Percentiles rank a stretch among this genome's conserved stretches.
phyloP scores from a whole-genome alignment of 2,797 vertebrate species.

The Galaxias olidus region DNA sequence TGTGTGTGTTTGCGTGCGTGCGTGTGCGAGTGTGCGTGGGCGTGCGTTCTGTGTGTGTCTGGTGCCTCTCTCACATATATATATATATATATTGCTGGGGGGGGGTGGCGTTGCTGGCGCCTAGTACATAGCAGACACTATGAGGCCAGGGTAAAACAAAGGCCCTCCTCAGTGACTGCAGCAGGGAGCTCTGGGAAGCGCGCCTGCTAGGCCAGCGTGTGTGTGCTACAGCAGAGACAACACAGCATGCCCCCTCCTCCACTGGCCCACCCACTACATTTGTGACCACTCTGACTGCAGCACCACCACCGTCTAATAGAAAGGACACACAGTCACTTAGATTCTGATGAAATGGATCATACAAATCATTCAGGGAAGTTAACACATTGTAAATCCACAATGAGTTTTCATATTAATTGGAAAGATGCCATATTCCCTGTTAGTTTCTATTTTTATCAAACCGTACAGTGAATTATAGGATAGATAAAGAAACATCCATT shows the following conservation, averaged over 20 bases:
- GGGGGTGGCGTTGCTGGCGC: conserved; percentile 40
- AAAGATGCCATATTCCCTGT: too few relatives aligned
- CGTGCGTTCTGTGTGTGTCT: conserved; percentile 23
- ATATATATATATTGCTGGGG: conserved; percentile 49
- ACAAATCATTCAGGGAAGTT: too few relatives aligned
- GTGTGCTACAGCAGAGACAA: conserved; percentile 38
- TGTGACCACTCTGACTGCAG: too few relatives aligned
- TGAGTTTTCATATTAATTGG: too few relatives aligned
- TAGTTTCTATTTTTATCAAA: too few relatives aligned
- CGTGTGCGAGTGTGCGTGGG: background rate
- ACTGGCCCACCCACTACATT: background rate
- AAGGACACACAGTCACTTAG: too few relatives aligned
- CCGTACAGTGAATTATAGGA: too few relatives aligned
- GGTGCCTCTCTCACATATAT: conserved; percentile 51
- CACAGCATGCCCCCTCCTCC: conserved; percentile 27
- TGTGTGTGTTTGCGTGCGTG: background rate
- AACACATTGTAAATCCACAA: too few relatives aligned
- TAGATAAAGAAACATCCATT: too few relatives aligned
- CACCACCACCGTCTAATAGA: too few relatives aligned
- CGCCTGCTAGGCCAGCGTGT: conserved; percentile 29
- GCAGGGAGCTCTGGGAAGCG: conserved; percentile 54
- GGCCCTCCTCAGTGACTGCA: conserved; percentile 74
- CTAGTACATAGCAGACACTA: conserved; percentile 71
- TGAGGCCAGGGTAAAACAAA: conserved; percentile 65
- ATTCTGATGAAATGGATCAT: too few relatives aligned